Evolutionary conservation across 64 coral and sea anemone genomes (phyloP).

Genomic region (Astreopora myriophthalma): DNA sequence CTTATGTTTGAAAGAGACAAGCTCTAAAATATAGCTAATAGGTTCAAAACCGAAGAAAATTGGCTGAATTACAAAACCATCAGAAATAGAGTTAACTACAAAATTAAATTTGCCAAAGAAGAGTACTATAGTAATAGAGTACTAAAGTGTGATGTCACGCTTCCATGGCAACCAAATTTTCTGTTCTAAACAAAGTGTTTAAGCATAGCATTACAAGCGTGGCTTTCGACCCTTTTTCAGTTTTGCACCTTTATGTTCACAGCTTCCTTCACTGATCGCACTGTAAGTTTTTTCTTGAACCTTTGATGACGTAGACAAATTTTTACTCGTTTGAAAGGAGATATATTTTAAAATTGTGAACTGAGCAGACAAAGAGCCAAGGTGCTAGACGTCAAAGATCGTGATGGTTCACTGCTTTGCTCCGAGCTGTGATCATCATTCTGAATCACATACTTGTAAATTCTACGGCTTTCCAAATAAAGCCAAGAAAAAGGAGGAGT

Average conservation of each 20-base stretch:
- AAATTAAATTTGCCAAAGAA: too few relatives aligned
- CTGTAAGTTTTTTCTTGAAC: too few relatives aligned
- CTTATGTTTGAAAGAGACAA: too few relatives aligned
- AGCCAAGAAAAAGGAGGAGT: conserved; percentile 41
- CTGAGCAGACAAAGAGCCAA: neutral
- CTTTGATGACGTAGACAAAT: too few relatives aligned
- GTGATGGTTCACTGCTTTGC: conserved; percentile 25
- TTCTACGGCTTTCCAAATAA: conserved; percentile 37
- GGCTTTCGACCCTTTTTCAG: neutral
- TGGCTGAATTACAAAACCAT: too few relatives aligned
- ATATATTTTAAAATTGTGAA: too few relatives aligned
- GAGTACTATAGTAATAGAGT: too few relatives aligned
- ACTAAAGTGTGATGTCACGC: conserved; percentile 11
- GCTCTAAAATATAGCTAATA: too few relatives aligned
- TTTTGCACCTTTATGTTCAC: too few relatives aligned
- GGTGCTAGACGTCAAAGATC: conserved; percentile 2
- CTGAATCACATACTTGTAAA: conserved; percentile 43
- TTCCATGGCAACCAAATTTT: neutral
- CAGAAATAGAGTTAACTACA: too few relatives aligned
- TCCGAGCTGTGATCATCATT: conserved; percentile 35
- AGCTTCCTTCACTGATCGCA: too few relatives aligned
- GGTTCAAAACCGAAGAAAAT: too few relatives aligned
- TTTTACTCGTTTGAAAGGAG: neutral
- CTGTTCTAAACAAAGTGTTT: neutral
- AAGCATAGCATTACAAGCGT: neutral